A percentile compares a stretch with the other conserved stretches of the same genome.
phyloP scores from a whole-genome alignment of 2,113 vertebrate species.

The Lepisosteus oculatus region DNA sequence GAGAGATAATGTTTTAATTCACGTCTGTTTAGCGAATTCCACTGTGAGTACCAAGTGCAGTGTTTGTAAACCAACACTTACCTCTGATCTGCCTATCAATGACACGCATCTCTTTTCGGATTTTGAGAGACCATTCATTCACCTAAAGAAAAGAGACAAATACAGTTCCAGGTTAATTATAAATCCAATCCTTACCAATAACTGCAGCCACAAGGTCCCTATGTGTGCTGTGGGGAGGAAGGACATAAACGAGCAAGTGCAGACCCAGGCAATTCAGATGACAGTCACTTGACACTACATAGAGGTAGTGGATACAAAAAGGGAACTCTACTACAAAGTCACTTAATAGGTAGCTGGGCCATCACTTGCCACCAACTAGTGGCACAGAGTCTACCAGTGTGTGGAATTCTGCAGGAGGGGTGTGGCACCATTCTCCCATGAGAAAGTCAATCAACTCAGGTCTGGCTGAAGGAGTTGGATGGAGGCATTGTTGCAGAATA shows the following conservation, averaged over 20 bases:
- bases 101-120: slow-evolving; percentile 91
- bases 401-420: too few species aligned
- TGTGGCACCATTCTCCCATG: too few species aligned
- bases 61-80: slow-evolving; percentile 48
- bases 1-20: not conserved
- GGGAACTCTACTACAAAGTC: slow-evolving; percentile 27
- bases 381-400: too few species aligned
- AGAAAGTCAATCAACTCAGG: too few species aligned
- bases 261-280: not conserved
- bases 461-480: too few species aligned
- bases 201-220: too few species aligned
- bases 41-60: not conserved
- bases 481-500: too few species aligned
- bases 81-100: slow-evolving; percentile 97
- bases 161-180: not conserved
- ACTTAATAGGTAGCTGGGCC: not conserved
- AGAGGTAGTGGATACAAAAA: not conserved
- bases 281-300: too few species aligned
- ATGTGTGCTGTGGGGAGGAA: not conserved
- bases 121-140: slow-evolving; percentile 92
- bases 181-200: not conserved
- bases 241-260: not conserved
- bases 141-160: slow-evolving; percentile 63
- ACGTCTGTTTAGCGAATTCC: not conserved
- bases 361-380: too few species aligned